These are phyloP conservation scores for Cyclura pinguis DNA, from an alignment of 2,797 vertebrate species.

Conservation along the genomic window DNA sequence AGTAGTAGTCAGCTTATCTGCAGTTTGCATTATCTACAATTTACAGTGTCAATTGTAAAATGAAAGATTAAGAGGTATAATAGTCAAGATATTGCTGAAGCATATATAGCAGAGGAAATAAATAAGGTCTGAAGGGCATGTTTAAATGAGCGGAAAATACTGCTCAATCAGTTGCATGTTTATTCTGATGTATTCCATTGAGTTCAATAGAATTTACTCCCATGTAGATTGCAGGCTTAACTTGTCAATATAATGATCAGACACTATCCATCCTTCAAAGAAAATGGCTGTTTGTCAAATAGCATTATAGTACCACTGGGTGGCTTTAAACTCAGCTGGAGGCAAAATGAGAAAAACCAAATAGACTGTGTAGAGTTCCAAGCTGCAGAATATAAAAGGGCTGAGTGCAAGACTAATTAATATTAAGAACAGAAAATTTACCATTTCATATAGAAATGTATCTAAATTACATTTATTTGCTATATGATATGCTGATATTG, in stretches of 20 bases:
- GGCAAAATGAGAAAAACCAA: background rate
- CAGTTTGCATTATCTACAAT: background rate
- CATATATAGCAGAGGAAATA: background rate
- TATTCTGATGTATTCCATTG: background rate
- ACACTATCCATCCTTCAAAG: too few relatives aligned
- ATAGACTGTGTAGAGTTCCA: background rate
- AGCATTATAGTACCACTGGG: background rate
- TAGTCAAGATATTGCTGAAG: background rate
- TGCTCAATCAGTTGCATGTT: background rate
- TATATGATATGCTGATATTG: background rate
- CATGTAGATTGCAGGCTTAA: background rate
- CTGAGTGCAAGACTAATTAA: background rate
- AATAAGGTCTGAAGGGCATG: background rate
- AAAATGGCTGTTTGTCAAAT: background rate
- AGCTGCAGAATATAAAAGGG: background rate
- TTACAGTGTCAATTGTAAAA: background rate
- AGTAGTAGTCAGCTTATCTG: background rate
- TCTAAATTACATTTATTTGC: background rate
- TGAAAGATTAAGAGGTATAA: background rate
- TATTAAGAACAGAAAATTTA: background rate
- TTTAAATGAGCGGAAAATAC: background rate
- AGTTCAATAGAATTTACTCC: background rate
- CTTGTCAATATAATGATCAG: background rate
- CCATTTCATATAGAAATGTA: background rate
- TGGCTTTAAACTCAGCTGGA: background rate